A percentile compares a stretch with the other conserved stretches of the same genome.
These are phyloP conservation scores for Aphidius ervi DNA, from an alignment of 1,140 invertebrate genomes.

Conservation along the genomic window DNA sequence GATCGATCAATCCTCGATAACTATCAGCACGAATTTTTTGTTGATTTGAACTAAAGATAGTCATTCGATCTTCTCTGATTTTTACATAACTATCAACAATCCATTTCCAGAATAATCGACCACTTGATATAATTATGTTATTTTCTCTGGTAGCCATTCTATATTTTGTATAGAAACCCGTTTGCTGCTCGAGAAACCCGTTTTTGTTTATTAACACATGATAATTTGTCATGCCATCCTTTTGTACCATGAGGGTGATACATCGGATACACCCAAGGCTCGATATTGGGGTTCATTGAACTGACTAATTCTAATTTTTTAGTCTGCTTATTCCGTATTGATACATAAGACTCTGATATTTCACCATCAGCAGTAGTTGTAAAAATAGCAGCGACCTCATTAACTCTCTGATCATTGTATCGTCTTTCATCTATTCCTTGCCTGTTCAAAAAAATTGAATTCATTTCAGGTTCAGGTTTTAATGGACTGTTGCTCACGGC, in stretches of 20 bases:
- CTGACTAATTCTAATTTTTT: slow-evolving; percentile 2
- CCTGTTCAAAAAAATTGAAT: neutral
- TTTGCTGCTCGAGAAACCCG: slow-evolving; percentile 5
- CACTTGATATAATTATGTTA: slow-evolving; percentile 16
- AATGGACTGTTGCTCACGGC: neutral
- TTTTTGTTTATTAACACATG: slow-evolving; percentile 1
- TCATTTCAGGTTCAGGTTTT: slow-evolving; percentile 6
- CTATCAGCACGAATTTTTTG: slow-evolving; percentile 16
- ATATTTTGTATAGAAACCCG: slow-evolving; percentile 6
- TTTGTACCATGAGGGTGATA: slow-evolving; percentile 3
- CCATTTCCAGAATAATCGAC: slow-evolving; percentile 16
- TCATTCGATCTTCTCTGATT: slow-evolving; percentile 18
- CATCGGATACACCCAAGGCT: slow-evolving; percentile 8
- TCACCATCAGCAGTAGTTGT: slow-evolving; percentile 11
- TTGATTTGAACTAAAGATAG: slow-evolving; percentile 14
- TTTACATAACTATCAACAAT: slow-evolving; percentile 20
- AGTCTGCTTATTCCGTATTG: slow-evolving; percentile 9
- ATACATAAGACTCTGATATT: slow-evolving; percentile 10
- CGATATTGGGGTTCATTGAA: slow-evolving; percentile 3
- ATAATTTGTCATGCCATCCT: neutral
- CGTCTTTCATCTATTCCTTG: slow-evolving; percentile 1
- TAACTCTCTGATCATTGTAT: slow-evolving; percentile 4
- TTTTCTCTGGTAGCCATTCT: slow-evolving; percentile 4
- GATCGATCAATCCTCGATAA: slow-evolving; percentile 19
- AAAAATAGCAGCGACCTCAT: slow-evolving; percentile 6